Base-by-base conservation (phyloP, 2,888 invertebrate genomes). In the Sesia apiformis region DNA sequence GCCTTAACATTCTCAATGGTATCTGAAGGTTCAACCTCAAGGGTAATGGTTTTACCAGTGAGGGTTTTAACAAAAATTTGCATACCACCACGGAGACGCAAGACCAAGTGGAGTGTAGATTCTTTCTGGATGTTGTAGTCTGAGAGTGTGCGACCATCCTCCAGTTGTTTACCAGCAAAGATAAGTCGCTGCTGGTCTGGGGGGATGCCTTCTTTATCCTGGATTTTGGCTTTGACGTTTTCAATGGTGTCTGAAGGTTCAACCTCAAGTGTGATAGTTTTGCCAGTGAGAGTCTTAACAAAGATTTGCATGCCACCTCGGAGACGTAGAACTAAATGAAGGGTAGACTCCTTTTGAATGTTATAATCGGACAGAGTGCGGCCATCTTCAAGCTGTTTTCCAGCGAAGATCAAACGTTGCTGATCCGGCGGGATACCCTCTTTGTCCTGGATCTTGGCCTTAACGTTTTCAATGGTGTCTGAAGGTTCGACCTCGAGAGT, bases 151-250 rank as follows among this genome's bases (percentile, higher is more conserved):
- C 81, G 78, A 0, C 81, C 81, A 63, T 81, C 81, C 56, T 81
- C 81, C 0, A 81, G 40, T 41, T 81, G 81, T 7, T 81, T 81
- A 0, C 81, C 81, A 0, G 81, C 81, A 3, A 81, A 81, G 52
- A 81, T 81, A 0, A 81, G 57, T 0, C 84, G 60, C 65, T 84
- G 84, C 49, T 84, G 84, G 61, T 84, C 84, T 58, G 81, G 81
- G 0, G 81, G 81, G 3, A 81, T 81, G 0, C 81, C 81, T 46
- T 78, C 84, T 38, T 84, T 84, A 51, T 84, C 84, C 38, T 84
- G 84, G 3, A 84, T 84, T 40, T 84, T 84, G 0, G 84, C 84
- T 4, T 84, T 84, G 0, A 84, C 84, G 69, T 84, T 84, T 6
- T 84, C 84, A 23, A 84, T 84, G 0, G 84, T 83, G 40, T 84